These are phyloP conservation scores for Ginglymostoma cirratum DNA, from an alignment of 2,113 vertebrate genomes.

Conservation along the genomic window DNA sequence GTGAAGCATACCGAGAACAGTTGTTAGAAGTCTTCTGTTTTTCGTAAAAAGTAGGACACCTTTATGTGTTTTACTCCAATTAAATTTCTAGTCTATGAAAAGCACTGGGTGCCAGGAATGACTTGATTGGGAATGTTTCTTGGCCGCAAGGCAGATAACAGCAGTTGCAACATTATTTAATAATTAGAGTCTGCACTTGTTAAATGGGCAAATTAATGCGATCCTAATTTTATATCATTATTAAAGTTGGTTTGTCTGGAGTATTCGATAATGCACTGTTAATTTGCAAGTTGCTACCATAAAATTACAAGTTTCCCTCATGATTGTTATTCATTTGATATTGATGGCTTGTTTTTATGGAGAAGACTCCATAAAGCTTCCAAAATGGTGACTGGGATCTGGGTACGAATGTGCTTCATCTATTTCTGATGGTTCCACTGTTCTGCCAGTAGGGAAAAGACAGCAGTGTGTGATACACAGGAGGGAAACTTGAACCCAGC, in stretches of 20 bases:
- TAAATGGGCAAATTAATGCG: background rate
- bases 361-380: too few species aligned
- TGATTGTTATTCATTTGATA: background rate
- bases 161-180: background rate
- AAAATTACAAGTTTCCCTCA: background rate
- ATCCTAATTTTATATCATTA: background rate
- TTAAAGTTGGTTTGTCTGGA: background rate
- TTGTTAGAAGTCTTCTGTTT: constrained; percentile 16
- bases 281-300: background rate
- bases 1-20: constrained; percentile 11
- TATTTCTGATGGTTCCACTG: too few species aligned
- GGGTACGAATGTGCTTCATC: too few species aligned
- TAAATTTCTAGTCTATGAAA: background rate
- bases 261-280: background rate
- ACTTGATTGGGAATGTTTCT: background rate
- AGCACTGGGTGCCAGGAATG: constrained; percentile 7
- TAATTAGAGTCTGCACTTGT: background rate
- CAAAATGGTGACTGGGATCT: too few species aligned
- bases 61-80: constrained; percentile 11
- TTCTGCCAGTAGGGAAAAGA: too few species aligned
- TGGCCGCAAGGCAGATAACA: background rate
- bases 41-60: background rate
- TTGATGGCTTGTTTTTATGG: too few species aligned
- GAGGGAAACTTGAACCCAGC: too few species aligned
- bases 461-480: too few species aligned